A percentile compares a stretch with the other conserved stretches of the same genome.
Evolutionary conservation across 2,888 invertebrate genomes (phyloP).

Genomic region (Ditula angustiorana): DNA sequence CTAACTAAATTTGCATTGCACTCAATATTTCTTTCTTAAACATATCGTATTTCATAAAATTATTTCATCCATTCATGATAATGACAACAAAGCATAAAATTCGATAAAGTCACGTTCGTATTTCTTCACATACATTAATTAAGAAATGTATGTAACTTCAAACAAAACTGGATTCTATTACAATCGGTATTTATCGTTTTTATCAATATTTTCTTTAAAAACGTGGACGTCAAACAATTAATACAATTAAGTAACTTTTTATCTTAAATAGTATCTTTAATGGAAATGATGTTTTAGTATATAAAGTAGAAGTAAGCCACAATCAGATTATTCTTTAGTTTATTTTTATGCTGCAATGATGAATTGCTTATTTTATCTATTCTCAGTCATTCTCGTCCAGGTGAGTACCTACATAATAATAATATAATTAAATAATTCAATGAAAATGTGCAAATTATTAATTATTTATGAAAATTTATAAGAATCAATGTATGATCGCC

Average conservation of each 20-base stretch:
- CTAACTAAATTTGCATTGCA: not conserved
- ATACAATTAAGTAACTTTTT: not conserved
- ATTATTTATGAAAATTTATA: too few species aligned
- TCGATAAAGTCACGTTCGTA: conserved; percentile 2
- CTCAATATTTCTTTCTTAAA: not conserved
- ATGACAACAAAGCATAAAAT: not conserved
- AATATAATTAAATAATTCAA: too few species aligned
- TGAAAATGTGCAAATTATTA: too few species aligned
- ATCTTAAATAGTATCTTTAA: not conserved
- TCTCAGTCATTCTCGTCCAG: conserved; percentile 10
- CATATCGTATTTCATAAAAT: conserved; percentile 11
- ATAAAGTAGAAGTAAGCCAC: not conserved
- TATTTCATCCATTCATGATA: not conserved
- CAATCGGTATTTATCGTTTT: not conserved
- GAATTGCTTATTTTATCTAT: conserved; percentile 25
- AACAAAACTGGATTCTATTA: not conserved
- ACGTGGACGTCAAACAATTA: not conserved
- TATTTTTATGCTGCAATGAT: conserved; percentile 11
- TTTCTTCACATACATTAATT: conserved; percentile 1
- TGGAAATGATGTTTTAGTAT: not conserved
- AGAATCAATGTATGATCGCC: too few species aligned
- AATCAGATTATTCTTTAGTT: not conserved
- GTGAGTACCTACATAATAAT: conserved; percentile 7
- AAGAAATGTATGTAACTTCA: not conserved
- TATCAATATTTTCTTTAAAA: not conserved